phyloP scores from a whole-genome alignment of 2,797 vertebrate genomes.

The Arremon brunneinucha region DNA sequence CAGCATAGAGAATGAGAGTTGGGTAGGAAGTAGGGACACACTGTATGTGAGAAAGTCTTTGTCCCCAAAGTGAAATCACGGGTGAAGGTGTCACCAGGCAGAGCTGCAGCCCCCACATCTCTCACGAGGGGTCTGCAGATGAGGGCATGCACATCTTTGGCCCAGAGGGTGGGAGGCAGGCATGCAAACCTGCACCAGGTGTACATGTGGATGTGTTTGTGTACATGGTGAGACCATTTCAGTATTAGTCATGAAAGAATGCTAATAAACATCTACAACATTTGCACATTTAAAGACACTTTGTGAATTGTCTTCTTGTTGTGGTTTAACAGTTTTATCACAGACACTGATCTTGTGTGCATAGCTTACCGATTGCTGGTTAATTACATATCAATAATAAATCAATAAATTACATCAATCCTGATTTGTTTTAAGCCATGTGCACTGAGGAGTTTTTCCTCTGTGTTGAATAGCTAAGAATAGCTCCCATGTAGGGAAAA shows the following conservation, averaged over 20 bases:
- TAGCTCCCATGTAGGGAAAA: background rate
- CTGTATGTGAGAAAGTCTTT: rapidly evolving
- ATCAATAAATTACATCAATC: background rate
- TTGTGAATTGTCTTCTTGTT: background rate
- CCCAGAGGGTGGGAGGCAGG: rapidly evolving
- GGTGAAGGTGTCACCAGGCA: rapidly evolving
- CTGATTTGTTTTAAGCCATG: background rate
- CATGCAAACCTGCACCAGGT: background rate
- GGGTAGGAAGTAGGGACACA: background rate
- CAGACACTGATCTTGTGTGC: background rate
- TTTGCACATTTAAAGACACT: background rate
- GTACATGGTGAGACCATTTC: rapidly evolving
- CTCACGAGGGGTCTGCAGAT: rapidly evolving
- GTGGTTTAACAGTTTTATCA: background rate
- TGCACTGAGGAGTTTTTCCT: background rate
- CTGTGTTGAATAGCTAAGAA: background rate
- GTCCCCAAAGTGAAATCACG: background rate
- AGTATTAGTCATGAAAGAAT: background rate
- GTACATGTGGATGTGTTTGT: rapidly evolving
- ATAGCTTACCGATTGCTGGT: background rate
- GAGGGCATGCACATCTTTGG: background rate
- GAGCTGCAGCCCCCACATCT: background rate
- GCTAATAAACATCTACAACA: background rate
- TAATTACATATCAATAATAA: background rate
- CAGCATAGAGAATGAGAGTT: background rate